These are phyloP conservation scores for Chaenocephalus aceratus DNA, from an alignment of 2,113 vertebrate species.

Conservation along the genomic window DNA sequence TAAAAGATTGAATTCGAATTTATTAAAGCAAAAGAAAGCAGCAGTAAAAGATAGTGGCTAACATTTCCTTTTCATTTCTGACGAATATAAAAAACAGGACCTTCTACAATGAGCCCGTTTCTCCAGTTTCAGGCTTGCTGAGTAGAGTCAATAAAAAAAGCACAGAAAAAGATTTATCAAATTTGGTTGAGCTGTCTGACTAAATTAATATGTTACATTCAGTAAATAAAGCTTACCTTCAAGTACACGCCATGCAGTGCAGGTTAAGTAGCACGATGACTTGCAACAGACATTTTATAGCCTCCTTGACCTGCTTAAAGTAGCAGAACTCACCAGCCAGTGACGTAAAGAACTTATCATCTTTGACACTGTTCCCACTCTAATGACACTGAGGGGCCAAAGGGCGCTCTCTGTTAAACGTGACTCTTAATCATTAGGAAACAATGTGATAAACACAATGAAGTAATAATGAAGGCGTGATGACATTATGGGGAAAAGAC, in stretches of 20 bases:
- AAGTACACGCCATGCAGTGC: slow-evolving; percentile 9
- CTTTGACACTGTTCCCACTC: neutral
- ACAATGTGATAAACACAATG: neutral
- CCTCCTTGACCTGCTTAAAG: slow-evolving; percentile 44
- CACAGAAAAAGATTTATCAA: neutral
- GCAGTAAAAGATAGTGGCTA: neutral
- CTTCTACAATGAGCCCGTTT: neutral
- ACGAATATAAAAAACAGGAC: neutral
- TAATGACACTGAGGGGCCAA: neutral
- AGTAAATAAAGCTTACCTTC: slow-evolving; percentile 48
- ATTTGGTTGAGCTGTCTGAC: neutral
- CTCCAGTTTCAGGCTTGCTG: neutral
- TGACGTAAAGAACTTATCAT: slow-evolving; percentile 1
- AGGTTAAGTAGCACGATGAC: slow-evolving; percentile 9
- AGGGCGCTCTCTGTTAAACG: neutral
- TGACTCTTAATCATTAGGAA: slow-evolving; percentile 1
- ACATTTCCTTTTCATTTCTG: slow-evolving; percentile 1
- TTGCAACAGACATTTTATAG: slow-evolving; percentile 50
- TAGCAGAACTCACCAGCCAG: slow-evolving; percentile 3
- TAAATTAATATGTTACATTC: neutral
- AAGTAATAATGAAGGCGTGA: neutral
- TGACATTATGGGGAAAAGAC: neutral
- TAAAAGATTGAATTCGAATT: neutral
- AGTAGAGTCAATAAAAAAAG: neutral
- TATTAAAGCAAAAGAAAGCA: neutral